These are phyloP conservation scores for Napeogenes inachia DNA, from an alignment of 2,888 invertebrate species.

Conservation along the genomic window DNA sequence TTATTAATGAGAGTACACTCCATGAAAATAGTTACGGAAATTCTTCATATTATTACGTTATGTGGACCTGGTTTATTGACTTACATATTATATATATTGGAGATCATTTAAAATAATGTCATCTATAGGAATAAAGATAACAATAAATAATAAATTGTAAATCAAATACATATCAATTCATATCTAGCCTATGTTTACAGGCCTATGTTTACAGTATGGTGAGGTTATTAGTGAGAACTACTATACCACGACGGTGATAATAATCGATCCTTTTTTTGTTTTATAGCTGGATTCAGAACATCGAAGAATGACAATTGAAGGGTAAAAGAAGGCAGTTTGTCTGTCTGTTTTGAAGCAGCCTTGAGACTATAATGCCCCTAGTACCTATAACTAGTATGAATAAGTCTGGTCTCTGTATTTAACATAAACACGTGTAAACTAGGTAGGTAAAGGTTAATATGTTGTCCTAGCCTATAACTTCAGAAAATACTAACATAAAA, in stretches of 20 bases:
- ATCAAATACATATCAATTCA: too few species aligned
- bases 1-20: background rate
- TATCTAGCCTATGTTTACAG: too few species aligned
- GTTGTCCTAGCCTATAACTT: too few species aligned
- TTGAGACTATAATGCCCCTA: slow-evolving; percentile 2
- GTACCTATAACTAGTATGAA: slow-evolving; percentile 8
- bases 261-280: slow-evolving; percentile 56
- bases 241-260: slow-evolving; percentile 36
- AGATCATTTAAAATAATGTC: too few species aligned
- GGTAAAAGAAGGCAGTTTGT: background rate
- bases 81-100: too few species aligned
- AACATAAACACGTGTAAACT: too few species aligned
- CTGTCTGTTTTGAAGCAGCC: too few species aligned
- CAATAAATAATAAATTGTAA: too few species aligned
- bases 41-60: background rate
- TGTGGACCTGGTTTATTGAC: too few species aligned
- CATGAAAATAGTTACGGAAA: background rate
- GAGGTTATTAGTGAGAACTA: slow-evolving; percentile 36
- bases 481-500: too few species aligned
- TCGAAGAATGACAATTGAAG: slow-evolving; percentile 47
- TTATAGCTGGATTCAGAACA: slow-evolving; percentile 47
- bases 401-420: background rate
- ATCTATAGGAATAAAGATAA: too few species aligned
- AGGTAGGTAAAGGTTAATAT: too few species aligned
- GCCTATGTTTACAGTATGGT: slow-evolving; percentile 4